A percentile compares a stretch with the other conserved stretches of the same genome.
Conservation (phyloP, 2,888 invertebrate genomes). For the Sinotaia quadrata region DNA sequence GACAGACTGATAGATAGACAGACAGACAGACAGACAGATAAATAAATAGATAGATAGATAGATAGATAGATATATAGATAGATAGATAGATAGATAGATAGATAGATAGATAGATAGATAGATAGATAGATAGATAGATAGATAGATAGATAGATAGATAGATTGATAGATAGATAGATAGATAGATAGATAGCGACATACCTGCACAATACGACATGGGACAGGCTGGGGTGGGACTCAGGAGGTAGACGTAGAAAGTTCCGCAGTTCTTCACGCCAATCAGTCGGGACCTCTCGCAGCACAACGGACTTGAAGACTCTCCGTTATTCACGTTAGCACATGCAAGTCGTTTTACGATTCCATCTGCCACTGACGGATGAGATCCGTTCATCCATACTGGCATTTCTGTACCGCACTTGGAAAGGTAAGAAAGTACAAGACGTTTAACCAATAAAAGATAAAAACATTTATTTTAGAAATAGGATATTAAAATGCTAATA, state of each 20-base stretch:
- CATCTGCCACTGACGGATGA: constrained; percentile 27
- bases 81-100: no score
- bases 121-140: no score
- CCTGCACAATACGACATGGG: constrained; percentile 27
- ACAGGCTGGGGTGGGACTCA: constrained; percentile 26
- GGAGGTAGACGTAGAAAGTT: constrained; percentile 32
- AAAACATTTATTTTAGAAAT: not conserved
- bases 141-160: no score
- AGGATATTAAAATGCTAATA: not conserved
- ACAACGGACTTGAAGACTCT: not conserved
- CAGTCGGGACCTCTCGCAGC: constrained; percentile 23
- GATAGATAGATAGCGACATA: no score
- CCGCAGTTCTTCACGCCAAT: constrained; percentile 37
- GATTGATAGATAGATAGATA: no score
- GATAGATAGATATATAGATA: no score
- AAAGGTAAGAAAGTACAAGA: no score
- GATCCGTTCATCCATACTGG: constrained; percentile 37
- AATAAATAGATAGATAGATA: no score
- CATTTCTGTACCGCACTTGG: constrained; percentile 37
- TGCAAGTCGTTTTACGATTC: constrained; percentile 16
- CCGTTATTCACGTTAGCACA: constrained; percentile 31
- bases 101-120: no score
- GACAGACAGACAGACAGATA: no score
- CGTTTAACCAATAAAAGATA: no score
- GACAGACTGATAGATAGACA: no score